Percentiles rank a stretch among this genome's conserved stretches.
phyloP scores from a whole-genome alignment of 1,140 invertebrate species.

The Agraylea sexmaculata region DNA sequence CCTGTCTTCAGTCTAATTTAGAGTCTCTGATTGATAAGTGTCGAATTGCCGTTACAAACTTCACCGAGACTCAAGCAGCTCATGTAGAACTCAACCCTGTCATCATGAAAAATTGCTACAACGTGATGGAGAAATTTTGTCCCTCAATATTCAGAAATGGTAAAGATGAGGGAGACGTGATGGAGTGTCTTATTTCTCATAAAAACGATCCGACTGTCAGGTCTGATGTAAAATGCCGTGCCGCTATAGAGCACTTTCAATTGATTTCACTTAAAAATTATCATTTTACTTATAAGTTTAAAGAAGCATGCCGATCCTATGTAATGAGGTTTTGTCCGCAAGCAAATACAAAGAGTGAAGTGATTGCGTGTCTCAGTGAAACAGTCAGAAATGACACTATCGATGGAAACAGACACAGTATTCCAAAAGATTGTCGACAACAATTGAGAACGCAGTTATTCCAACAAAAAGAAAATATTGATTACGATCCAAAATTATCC shows the following conservation, averaged over 20 bases:
- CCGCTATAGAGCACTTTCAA: slow-evolving; percentile 90
- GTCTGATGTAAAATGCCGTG: slow-evolving; percentile 72
- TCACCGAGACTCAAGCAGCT: slow-evolving; percentile 80
- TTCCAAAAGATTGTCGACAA: slow-evolving; percentile 76
- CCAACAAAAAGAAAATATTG: slow-evolving; percentile 75
- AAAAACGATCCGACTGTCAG: slow-evolving; percentile 76
- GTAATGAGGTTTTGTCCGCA: slow-evolving; percentile 69
- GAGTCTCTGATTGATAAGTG: slow-evolving; percentile 56
- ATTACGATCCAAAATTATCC: slow-evolving; percentile 71
- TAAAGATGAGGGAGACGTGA: slow-evolving; percentile 71
- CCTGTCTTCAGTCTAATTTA: slow-evolving; percentile 86
- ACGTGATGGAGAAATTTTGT: slow-evolving; percentile 75
- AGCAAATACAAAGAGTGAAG: slow-evolving; percentile 71
- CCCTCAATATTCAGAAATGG: slow-evolving; percentile 52
- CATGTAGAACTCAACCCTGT: slow-evolving; percentile 78
- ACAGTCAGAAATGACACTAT: slow-evolving; percentile 83
- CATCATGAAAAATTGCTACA: slow-evolving; percentile 68
- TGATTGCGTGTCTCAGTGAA: slow-evolving; percentile 85
- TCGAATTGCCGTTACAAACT: slow-evolving; percentile 66
- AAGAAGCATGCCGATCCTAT: slow-evolving; percentile 79
- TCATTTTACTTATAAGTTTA: slow-evolving; percentile 90
- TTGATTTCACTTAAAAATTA: slow-evolving; percentile 88
- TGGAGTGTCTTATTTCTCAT: slow-evolving; percentile 87
- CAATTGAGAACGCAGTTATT: slow-evolving; percentile 81
- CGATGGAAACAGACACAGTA: slow-evolving; percentile 57